Percentiles rank a stretch among this genome's conserved stretches.
Evolutionary conservation across 2,113 vertebrate genomes (phyloP).

Genomic region (Ciconia boyciana): DNA sequence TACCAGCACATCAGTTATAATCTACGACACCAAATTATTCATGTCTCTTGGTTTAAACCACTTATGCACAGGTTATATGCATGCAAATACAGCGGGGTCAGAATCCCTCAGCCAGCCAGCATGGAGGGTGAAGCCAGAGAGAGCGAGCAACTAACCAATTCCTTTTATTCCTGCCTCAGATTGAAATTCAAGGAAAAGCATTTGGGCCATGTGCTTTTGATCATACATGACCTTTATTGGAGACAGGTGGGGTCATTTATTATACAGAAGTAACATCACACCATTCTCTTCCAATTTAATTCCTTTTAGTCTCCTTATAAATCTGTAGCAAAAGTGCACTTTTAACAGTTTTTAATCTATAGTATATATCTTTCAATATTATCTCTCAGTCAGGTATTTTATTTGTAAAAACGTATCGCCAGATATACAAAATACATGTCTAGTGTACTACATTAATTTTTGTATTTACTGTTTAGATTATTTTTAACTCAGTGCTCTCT

Average conservation of each 20-base stretch:
- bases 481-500: constrained; percentile 31
- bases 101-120: background rate
- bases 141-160: background rate
- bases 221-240: constrained; percentile 67
- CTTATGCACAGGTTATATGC: fast-evolving
- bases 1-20: fast-evolving
- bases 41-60: background rate
- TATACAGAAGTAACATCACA: constrained; percentile 58
- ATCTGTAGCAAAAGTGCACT: constrained; percentile 74
- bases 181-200: background rate
- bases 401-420: constrained; percentile 69
- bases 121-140: background rate
- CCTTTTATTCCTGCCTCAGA: background rate
- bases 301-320: constrained; percentile 64
- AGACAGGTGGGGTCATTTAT: constrained; percentile 58
- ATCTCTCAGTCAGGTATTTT: constrained; percentile 58
- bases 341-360: constrained; percentile 67
- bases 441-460: constrained; percentile 37
- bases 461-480: constrained; percentile 16
- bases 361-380: constrained; percentile 69
- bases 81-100: background rate
- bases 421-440: constrained; percentile 74
- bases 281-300: constrained; percentile 49
- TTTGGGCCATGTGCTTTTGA: background rate
- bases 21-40: fast-evolving